Evolutionary conservation across 2,888 invertebrate genomes (phyloP).

Genomic region (Cenopis cana): DNA sequence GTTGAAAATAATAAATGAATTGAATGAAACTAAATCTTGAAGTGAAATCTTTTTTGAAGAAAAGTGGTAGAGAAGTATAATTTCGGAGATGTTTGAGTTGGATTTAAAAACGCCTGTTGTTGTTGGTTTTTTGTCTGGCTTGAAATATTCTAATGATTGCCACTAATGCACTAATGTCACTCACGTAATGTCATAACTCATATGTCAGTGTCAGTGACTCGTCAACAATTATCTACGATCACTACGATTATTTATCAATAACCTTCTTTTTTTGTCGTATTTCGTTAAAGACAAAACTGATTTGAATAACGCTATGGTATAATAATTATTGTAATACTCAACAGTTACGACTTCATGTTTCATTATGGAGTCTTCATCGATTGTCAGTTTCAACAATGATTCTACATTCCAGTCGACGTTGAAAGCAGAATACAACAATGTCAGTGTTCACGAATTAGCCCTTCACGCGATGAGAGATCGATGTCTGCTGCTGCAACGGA

Average conservation of each 20-base stretch:
- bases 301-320: slow-evolving; percentile 11
- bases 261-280: slow-evolving; percentile 4
- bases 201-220: slow-evolving; percentile 1
- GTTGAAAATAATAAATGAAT: no score
- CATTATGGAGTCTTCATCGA: slow-evolving; percentile 77
- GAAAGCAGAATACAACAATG: slow-evolving; percentile 73
- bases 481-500: slow-evolving; percentile 90
- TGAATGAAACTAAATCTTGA: no score
- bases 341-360: background rate
- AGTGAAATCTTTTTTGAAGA: no score
- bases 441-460: slow-evolving; percentile 89
- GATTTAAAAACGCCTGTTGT: background rate
- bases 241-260: background rate
- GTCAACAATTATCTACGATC: slow-evolving; percentile 15
- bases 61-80: background rate
- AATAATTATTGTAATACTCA: background rate
- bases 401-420: slow-evolving; percentile 75
- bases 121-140: no score
- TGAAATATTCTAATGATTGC: background rate
- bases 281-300: background rate
- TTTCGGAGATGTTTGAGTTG: background rate
- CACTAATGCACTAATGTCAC: no score
- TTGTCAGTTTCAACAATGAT: slow-evolving; percentile 80
- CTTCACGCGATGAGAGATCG: slow-evolving; percentile 93
- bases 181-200: no score